Conservation (phyloP, 1,140 invertebrate genomes). For the Leptinotarsa lineolata region DNA sequence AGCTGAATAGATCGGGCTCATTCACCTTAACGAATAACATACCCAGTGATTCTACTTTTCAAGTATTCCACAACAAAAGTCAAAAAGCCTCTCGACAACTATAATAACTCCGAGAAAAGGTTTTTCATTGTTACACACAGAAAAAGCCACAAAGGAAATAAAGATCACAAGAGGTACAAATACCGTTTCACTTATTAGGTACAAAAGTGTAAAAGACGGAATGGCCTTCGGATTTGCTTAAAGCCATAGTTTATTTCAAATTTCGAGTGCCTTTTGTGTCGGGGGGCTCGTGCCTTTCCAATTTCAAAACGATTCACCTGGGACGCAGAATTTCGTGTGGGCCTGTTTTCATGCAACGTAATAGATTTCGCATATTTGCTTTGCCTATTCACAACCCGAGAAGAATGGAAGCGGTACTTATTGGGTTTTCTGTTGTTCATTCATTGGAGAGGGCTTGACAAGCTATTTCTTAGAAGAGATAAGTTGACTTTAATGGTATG, state of each 20-base stretch:
- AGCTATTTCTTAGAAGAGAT: no score
- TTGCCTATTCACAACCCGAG: neutral
- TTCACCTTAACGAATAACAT: neutral
- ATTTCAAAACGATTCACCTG: neutral
- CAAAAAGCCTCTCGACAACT: conserved; percentile 4
- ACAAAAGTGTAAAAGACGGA: conserved; percentile 2
- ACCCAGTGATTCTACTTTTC: neutral
- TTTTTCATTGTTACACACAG: conserved; percentile 1
- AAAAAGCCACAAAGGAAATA: neutral
- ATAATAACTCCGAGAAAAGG: neutral
- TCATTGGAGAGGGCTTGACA: no score
- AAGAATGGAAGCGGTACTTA: no score
- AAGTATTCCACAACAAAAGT: conserved; percentile 2
- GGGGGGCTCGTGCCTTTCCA: neutral
- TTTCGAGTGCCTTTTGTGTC: conserved; percentile 5
- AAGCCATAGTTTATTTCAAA: conserved; percentile 2
- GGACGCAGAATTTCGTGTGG: neutral
- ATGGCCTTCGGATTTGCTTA: neutral
- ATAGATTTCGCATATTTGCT: conserved; percentile 1
- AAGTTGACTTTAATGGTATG: no score
- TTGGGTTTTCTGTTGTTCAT: no score
- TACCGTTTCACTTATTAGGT: conserved; percentile 7
- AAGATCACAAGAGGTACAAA: conserved; percentile 5
- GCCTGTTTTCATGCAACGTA: neutral
- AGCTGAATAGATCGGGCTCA: no score